Conservation (phyloP, 2,113 vertebrate species). For the Passer montanus region DNA sequence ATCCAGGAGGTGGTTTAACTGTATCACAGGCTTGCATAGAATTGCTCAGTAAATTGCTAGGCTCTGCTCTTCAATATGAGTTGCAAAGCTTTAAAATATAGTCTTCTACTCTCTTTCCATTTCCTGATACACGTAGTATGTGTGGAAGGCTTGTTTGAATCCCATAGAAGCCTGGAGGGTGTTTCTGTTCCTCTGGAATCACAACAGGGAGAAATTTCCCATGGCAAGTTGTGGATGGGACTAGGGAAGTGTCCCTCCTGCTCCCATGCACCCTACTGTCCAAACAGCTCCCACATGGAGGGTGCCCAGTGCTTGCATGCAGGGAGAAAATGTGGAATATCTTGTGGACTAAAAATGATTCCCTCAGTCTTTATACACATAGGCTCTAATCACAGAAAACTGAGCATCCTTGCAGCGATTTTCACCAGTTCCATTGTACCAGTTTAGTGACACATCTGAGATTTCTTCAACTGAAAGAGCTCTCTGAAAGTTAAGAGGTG, state of each 20-base stretch:
- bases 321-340: not conserved
- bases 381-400: not conserved
- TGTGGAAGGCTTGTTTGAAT: not conserved
- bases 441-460: not conserved
- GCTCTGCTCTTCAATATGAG: not conserved
- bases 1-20: not conserved
- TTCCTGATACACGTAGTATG: not conserved
- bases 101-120: not conserved
- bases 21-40: not conserved
- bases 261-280: not conserved
- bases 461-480: not conserved
- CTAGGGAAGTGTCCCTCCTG: not conserved
- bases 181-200: not conserved
- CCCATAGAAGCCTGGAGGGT: not conserved
- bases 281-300: not conserved
- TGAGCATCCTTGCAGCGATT: not conserved
- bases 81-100: not conserved
- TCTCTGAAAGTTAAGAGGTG: not conserved
- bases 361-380: not conserved
- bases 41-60: not conserved
- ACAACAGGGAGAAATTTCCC: not conserved
- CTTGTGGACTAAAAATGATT: not conserved
- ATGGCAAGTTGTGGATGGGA: not conserved
- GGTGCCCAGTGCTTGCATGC: fast-evolving
- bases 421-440: not conserved